These are phyloP conservation scores for Knipowitschia caucasica DNA, from an alignment of 2,797 vertebrate species.

Conservation along the genomic window DNA sequence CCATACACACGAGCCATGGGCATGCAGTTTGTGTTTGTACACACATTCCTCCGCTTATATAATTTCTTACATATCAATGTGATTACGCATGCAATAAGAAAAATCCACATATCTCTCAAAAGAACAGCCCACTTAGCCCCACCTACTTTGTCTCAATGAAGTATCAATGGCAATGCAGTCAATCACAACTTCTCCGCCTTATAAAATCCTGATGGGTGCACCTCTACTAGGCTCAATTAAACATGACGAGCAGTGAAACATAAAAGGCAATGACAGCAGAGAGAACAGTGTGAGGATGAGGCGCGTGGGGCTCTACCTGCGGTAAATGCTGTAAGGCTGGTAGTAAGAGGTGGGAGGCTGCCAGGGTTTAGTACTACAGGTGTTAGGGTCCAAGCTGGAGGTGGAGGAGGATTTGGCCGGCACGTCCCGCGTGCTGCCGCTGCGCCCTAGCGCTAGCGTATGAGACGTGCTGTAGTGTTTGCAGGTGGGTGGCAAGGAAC, in stretches of 20 bases:
- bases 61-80: too few relatives aligned
- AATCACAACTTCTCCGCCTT: too few relatives aligned
- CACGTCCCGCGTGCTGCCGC: conserved; percentile 83
- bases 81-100: too few relatives aligned
- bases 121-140: too few relatives aligned
- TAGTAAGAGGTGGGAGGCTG: conserved; percentile 77
- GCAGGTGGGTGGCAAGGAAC: conserved; percentile 69
- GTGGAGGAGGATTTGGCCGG: conserved; percentile 83
- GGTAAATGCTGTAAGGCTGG: conserved; percentile 83
- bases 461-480: conserved; percentile 78
- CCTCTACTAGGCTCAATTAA: background rate
- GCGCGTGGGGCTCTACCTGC: conserved; percentile 72
- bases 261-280: conserved; percentile 10
- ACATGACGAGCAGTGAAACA: background rate
- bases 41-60: too few relatives aligned
- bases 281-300: conserved; percentile 31
- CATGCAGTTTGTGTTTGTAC: too few relatives aligned
- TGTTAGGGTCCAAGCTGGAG: conserved; percentile 84
- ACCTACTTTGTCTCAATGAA: too few relatives aligned
- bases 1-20: too few relatives aligned
- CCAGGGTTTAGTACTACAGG: conserved; percentile 83
- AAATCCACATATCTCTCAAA: too few relatives aligned
- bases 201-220: too few relatives aligned
- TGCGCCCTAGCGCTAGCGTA: conserved; percentile 82
- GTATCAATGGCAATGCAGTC: too few relatives aligned